These are phyloP conservation scores for Grammomys surdaster DNA, from an alignment of 2,113 vertebrate genomes.

Conservation along the genomic window DNA sequence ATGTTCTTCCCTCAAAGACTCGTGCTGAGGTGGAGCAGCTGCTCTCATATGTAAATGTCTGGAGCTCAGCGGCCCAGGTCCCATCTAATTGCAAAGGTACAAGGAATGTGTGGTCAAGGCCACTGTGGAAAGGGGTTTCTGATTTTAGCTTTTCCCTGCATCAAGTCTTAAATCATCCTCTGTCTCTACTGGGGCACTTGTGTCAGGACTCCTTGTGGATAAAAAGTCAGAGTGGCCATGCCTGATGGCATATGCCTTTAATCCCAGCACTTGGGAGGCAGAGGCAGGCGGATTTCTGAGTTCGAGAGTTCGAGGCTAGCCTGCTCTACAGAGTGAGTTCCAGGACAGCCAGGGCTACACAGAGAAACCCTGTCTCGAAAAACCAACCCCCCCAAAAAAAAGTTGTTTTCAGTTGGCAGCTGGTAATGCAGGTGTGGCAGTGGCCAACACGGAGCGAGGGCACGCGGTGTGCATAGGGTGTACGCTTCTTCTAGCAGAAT, in stretches of 20 bases:
- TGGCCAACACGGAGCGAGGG: background rate
- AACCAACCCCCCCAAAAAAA: too few relatives aligned
- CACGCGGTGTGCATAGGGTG: too few relatives aligned
- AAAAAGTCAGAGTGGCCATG: background rate
- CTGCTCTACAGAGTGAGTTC: too few relatives aligned
- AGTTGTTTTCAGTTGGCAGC: background rate
- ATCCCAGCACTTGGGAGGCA: background rate
- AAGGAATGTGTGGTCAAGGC: background rate
- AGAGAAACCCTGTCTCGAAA: too few relatives aligned
- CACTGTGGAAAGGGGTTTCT: background rate
- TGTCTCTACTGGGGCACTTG: background rate
- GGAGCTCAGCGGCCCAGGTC: background rate
- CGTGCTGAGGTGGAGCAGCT: background rate
- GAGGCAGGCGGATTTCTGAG: too few relatives aligned
- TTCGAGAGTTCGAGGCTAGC: too few relatives aligned
- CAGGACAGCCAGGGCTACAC: too few relatives aligned
- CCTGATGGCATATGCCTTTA: background rate
- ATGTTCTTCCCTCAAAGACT: background rate
- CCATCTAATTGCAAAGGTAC: background rate
- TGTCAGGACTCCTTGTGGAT: background rate
- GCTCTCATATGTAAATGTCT: rapidly evolving
- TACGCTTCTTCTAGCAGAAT: background rate
- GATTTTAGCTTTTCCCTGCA: background rate
- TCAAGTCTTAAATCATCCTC: background rate
- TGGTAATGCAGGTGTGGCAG: background rate